Evolutionary conservation across 1,140 invertebrate genomes (phyloP), one percentile per base, ranked within the genome.

Genomic region (Oppia nitens): DNA sequence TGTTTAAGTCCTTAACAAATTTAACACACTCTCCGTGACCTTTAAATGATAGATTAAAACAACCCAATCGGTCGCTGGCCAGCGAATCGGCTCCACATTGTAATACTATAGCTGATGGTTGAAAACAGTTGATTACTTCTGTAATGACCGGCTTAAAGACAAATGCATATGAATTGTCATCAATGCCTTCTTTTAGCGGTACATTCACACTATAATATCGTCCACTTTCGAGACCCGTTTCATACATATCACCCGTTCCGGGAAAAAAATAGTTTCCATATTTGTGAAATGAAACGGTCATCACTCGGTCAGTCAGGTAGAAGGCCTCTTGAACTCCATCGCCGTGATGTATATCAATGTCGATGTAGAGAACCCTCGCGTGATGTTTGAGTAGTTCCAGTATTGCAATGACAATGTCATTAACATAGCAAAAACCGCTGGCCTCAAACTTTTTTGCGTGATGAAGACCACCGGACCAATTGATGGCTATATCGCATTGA

Each of bases 371-470:
- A 12, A 99, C 95, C 64, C 96, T 74, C 1, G 90, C 83, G 72
- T 96, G 86, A 69, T 93, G 93, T 70, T 93, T 95, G 0, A 99
- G 72, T 14, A 99, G 74, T 72, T 99, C 96, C 55, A 98, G 73
- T 66, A 99, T 98, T 0, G 86, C 93, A 62, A 99, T 90, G 0
- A 98, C 95, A 65, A 99, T 98, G 70, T 99, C 95, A 69, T 99
- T 99, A 0, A 96, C 88, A 68, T 96, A 97, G 72, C 92, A 97
- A 69, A 97, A 97, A 26, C 87, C 88, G 12, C 57, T 61, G 0
- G 94, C 93, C 75, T 98, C 94, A 69, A 93, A 96, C 71, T 99
- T 99, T 71, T 99, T 99, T 0, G 96, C 95, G 75, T 99, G 96
- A 78, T 99, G 96, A 24, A 99, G 74, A 1, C 96, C 96, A 20